Base-by-base conservation (phyloP, 2,888 invertebrate species). In the Odontocerum albicorne region DNA sequence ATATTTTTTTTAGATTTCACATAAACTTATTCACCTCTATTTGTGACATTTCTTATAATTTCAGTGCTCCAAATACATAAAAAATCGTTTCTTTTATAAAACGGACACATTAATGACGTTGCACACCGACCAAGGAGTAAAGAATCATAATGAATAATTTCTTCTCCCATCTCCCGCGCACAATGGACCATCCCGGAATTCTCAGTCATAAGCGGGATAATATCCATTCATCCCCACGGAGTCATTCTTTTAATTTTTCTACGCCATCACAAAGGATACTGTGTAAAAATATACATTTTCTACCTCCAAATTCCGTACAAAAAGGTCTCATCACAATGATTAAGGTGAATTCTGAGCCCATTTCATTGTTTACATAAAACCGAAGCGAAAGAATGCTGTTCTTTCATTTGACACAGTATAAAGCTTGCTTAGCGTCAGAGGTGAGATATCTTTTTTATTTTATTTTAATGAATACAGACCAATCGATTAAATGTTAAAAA, bases 301-400 rank as follows among this genome's bases (percentile, higher is more conserved):
- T 57, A 55, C 57, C 53, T 56, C 46, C 33, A 55, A 55, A 55
- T 43, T 51, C 43, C 22, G 35, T 45, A 59, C 53, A 60, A 60
- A 60, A 54, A 60, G 44, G 39, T 27, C 46, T 56, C 55, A 49
- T 59, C 59, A 49, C 59, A 53, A 59, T 59, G 59, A 59, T 59
- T 59, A 59, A 55, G 59, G 59, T 56, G 46, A 55, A 59, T 55
- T 55, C 49, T 49, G 46, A 53, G 49, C 21, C 49, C 40, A 20
- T n/a, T 27, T 52, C 53, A 59, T 59, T 59, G 59, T 59, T 59
- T 59, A 59, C 59, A 59, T 40, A 59, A 49, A 51, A 52, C 47
- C 54, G 40, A 53, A 53, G 42, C 57, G 15, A 35, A 53, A 57
- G 52, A 53, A 57, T 54, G 52, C 42, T 42, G 46, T 40, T 49